A percentile compares a stretch with the other conserved stretches of the same genome.
These are phyloP conservation scores for Erebia palarica DNA, from an alignment of 2,888 invertebrate genomes.

Conservation along the genomic window DNA sequence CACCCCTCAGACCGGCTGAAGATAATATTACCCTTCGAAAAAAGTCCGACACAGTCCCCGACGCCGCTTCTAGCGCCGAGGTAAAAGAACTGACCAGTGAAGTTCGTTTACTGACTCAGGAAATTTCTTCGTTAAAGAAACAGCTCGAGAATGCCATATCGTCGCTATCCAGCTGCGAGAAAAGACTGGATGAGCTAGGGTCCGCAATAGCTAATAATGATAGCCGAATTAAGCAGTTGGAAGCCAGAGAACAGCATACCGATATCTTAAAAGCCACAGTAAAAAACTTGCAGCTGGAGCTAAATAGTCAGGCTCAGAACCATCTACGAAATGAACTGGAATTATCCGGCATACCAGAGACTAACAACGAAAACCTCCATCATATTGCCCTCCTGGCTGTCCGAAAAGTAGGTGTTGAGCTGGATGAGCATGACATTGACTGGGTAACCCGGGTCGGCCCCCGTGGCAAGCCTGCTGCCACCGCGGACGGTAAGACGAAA, in stretches of 20 bases:
- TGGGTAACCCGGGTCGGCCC: background rate
- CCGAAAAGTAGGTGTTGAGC: background rate
- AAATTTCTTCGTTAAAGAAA: background rate
- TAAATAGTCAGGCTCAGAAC: background rate
- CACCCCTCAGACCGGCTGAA: constrained; percentile 1
- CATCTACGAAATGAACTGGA: background rate
- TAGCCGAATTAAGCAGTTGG: background rate
- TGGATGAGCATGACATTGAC: background rate
- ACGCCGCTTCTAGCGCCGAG: background rate
- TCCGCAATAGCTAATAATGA: background rate
- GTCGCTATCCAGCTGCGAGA: background rate
- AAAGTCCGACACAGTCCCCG: constrained; percentile 1
- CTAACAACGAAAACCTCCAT: background rate
- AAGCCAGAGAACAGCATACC: background rate
- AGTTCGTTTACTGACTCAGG: background rate
- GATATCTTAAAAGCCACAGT: background rate
- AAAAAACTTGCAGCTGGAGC: background rate
- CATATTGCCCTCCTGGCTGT: background rate
- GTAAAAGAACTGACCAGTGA: constrained; percentile 2
- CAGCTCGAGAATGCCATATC: background rate
- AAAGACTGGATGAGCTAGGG: background rate
- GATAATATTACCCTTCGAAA: constrained; percentile 19
- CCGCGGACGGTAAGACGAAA: no score
- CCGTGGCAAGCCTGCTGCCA: background rate
- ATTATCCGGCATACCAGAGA: background rate